Percentiles rank a stretch among this genome's conserved stretches.
These are phyloP conservation scores for Drosophila sturtevanti DNA, from an alignment of 1,140 invertebrate genomes.

Conservation along the genomic window DNA sequence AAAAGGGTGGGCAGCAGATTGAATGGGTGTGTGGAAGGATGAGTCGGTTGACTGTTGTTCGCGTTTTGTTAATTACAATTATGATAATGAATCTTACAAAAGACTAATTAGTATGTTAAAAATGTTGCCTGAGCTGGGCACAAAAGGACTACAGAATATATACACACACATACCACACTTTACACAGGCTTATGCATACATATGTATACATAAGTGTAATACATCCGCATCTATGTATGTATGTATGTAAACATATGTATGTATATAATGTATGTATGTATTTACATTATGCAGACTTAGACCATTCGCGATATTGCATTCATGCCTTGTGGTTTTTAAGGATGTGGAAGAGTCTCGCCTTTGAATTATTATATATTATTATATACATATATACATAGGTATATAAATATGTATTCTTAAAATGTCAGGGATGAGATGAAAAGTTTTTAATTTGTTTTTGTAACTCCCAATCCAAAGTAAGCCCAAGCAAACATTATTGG, in stretches of 20 bases:
- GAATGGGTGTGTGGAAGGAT: constrained; percentile 32
- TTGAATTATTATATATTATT: too few relatives aligned
- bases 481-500: not conserved
- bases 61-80: constrained; percentile 78
- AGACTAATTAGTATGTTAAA: constrained; percentile 78
- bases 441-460: too few relatives aligned
- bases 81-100: constrained; percentile 79
- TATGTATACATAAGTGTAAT: not conserved
- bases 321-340: not conserved
- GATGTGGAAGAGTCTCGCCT: too few relatives aligned
- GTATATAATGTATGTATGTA: too few relatives aligned
- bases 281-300: too few relatives aligned
- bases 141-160: constrained; percentile 57
- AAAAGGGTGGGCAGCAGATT: not conserved
- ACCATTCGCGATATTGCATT: not conserved
- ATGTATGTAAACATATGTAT: not conserved
- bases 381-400: too few relatives aligned
- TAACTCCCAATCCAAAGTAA: too few relatives aligned
- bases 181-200: not conserved
- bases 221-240: constrained; percentile 11
- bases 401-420: too few relatives aligned
- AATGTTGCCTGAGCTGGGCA: constrained; percentile 54
- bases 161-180: constrained; percentile 35
- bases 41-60: constrained; percentile 20
- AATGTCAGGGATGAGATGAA: too few relatives aligned